Percentiles rank a stretch among this genome's conserved stretches.
These are phyloP conservation scores for Cryptocheilus praepositus DNA, from an alignment of 2,888 invertebrate species.

Conservation along the genomic window DNA sequence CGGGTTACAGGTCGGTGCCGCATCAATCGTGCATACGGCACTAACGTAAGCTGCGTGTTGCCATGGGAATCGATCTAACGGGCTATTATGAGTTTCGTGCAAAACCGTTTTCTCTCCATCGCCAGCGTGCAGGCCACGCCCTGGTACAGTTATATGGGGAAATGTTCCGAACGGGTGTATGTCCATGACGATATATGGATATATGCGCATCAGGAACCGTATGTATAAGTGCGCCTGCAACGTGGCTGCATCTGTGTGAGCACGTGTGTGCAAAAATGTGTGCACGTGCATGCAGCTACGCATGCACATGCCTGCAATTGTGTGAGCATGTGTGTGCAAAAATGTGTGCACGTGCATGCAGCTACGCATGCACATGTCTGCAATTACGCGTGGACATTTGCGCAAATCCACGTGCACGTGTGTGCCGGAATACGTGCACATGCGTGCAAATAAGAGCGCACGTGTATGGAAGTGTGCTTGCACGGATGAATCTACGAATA, in stretches of 20 bases:
- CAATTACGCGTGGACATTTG: no score
- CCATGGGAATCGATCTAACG: conserved; percentile 51
- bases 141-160: conserved; percentile 43
- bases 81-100: conserved; percentile 48
- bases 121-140: conserved; percentile 46
- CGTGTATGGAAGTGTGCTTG: no score
- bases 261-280: not conserved
- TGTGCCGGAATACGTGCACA: no score
- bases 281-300: not conserved
- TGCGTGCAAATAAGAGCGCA: no score
- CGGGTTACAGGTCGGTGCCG: not conserved
- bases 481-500: not conserved
- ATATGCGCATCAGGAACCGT: not conserved
- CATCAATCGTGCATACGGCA: not conserved
- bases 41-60: conserved; percentile 22
- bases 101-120: conserved; percentile 27
- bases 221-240: no score
- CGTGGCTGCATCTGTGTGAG: not conserved
- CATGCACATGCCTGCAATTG: no score
- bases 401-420: no score
- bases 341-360: not conserved
- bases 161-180: no score
- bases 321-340: not conserved
- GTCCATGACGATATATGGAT: no score
- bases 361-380: no score